phyloP scores from a whole-genome alignment of 1,140 invertebrate species.

The Neodiprion lecontei region DNA sequence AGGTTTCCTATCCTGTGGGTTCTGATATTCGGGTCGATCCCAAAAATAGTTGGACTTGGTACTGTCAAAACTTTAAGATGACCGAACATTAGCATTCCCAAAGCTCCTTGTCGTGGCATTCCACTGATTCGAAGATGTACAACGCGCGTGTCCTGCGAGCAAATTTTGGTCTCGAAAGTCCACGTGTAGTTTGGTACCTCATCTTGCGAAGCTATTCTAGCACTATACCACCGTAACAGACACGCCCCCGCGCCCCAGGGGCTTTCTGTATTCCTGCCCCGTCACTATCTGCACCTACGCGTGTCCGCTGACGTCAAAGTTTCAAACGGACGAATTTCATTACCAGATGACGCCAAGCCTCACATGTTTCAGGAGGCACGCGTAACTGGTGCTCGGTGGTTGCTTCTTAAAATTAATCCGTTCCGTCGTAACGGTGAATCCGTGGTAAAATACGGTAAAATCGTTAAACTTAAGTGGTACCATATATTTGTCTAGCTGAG shows the following conservation, averaged over 20 bases:
- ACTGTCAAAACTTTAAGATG: conserved; percentile 1
- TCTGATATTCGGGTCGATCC: not conserved
- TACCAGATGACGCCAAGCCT: too few relatives aligned
- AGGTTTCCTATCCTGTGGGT: too few relatives aligned
- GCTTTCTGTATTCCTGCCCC: not conserved
- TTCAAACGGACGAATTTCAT: not conserved
- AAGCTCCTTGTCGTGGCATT: not conserved
- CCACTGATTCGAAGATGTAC: conserved; percentile 1
- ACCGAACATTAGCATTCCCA: not conserved
- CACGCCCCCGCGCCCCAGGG: not conserved
- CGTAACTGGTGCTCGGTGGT: too few relatives aligned
- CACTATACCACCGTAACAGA: not conserved
- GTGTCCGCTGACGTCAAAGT: not conserved
- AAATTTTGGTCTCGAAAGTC: not conserved
- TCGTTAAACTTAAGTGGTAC: too few relatives aligned
- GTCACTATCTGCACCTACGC: not conserved
- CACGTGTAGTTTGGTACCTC: not conserved
- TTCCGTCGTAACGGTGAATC: too few relatives aligned
- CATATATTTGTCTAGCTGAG: too few relatives aligned
- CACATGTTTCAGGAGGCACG: too few relatives aligned
- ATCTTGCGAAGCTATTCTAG: not conserved
- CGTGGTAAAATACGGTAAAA: too few relatives aligned
- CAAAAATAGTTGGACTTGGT: not conserved
- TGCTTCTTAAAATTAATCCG: too few relatives aligned
- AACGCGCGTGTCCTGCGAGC: not conserved